Conservation (phyloP, 1,140 invertebrate species). For the Diorhabda carinulata region DNA sequence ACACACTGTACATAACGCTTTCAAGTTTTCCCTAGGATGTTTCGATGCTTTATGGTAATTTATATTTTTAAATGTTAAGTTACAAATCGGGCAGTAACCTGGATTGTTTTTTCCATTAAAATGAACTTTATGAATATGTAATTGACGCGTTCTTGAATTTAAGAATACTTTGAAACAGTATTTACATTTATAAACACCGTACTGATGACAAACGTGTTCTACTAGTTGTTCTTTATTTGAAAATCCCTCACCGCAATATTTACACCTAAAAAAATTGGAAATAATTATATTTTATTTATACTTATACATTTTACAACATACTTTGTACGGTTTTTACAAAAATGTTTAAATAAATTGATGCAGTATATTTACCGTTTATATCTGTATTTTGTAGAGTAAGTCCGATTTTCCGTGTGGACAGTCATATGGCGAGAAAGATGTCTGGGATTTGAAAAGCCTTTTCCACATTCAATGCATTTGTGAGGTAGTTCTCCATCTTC, state of each 20-base stretch:
- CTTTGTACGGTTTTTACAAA: constrained; percentile 24
- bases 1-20: constrained; percentile 30
- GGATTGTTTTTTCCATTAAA: neutral
- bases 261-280: constrained; percentile 25
- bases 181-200: no score
- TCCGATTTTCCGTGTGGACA: constrained; percentile 31
- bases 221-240: no score
- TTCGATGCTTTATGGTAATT: neutral
- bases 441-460: constrained; percentile 33
- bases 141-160: neutral
- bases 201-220: no score
- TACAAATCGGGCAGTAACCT: neutral
- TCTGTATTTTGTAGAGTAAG: constrained; percentile 30
- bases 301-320: constrained; percentile 25
- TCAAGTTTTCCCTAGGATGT: neutral
- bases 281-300: constrained; percentile 7
- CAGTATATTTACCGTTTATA: constrained; percentile 22
- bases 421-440: constrained; percentile 30
- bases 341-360: constrained; percentile 28
- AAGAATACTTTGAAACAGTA: no score
- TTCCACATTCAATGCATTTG: constrained; percentile 27
- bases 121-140: neutral
- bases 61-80: constrained; percentile 1
- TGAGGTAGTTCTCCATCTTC: constrained; percentile 24
- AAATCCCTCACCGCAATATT: constrained; percentile 24